Conservation (phyloP, 2,113 vertebrate species). For the Microcebus jonahi region DNA sequence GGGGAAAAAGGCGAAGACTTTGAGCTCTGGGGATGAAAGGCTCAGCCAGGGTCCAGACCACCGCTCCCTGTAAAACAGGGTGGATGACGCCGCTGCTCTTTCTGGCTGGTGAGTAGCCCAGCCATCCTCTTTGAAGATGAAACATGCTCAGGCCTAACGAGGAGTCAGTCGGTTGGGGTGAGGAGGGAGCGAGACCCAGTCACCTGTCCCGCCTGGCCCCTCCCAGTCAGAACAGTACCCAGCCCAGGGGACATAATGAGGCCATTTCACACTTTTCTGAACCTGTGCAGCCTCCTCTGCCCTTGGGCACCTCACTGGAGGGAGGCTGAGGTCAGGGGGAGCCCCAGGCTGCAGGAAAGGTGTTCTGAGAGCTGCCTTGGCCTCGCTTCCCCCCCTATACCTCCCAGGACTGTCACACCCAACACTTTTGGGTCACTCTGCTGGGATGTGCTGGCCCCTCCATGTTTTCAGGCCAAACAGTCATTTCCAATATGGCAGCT, state of each 20-base stretch:
- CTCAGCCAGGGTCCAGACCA: slow-evolving; percentile 51
- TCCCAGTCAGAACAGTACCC: neutral
- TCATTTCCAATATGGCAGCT: neutral
- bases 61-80: slow-evolving; percentile 75
- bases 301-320: neutral
- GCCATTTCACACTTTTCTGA: neutral
- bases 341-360: neutral
- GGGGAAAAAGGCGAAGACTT: slow-evolving; percentile 42
- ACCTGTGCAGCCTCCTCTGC: neutral
- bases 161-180: slow-evolving; percentile 48
- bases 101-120: slow-evolving; percentile 56
- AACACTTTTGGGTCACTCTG: neutral
- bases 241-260: neutral
- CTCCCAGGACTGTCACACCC: neutral
- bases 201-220: slow-evolving; percentile 2
- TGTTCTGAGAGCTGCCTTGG: neutral
- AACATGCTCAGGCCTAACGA: slow-evolving; percentile 64
- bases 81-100: slow-evolving; percentile 16
- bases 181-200: neutral
- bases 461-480: neutral
- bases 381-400: neutral
- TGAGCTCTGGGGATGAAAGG: slow-evolving; percentile 72
- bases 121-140: slow-evolving; percentile 75
- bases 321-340: neutral
- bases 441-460: fast-evolving